Percentiles rank a stretch among this genome's conserved stretches.
These are phyloP conservation scores for Paramisgurnus dabryanus DNA, from an alignment of 2,113 vertebrate genomes.

Conservation along the genomic window DNA sequence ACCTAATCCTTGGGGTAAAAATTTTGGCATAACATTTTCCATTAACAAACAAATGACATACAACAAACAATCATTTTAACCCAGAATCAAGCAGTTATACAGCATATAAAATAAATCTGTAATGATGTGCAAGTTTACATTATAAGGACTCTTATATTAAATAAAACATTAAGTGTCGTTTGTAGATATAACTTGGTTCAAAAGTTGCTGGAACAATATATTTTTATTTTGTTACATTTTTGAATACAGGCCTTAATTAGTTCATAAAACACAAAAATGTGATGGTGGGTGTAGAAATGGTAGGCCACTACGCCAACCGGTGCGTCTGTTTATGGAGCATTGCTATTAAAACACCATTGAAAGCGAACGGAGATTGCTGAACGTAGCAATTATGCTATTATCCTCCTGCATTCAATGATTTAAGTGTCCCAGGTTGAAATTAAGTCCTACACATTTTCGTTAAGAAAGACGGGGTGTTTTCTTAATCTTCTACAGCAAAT, in stretches of 20 bases:
- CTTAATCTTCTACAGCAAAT: background rate
- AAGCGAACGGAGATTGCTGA: background rate
- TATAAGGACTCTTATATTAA: background rate
- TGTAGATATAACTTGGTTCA: no score
- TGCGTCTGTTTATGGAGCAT: conserved; percentile 1
- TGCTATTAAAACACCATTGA: background rate
- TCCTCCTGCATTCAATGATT: background rate
- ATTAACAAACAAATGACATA: background rate
- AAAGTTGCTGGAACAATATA: no score
- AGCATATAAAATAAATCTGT: background rate
- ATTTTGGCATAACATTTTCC: background rate
- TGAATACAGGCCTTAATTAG: background rate
- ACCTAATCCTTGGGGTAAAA: background rate
- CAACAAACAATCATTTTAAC: no score
- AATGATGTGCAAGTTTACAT: background rate
- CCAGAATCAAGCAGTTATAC: no score
- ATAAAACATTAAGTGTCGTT: no score
- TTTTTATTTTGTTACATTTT: no score
- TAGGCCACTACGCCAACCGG: conserved; percentile 20
- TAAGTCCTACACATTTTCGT: background rate
- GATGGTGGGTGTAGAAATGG: background rate
- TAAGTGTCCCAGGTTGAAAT: background rate
- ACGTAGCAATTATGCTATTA: background rate
- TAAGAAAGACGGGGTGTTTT: background rate
- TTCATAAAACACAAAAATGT: background rate